Evolutionary conservation across 2,113 vertebrate genomes (phyloP), one percentile per base, ranked within the genome.

Genomic region (Sceloporus undulatus): DNA sequence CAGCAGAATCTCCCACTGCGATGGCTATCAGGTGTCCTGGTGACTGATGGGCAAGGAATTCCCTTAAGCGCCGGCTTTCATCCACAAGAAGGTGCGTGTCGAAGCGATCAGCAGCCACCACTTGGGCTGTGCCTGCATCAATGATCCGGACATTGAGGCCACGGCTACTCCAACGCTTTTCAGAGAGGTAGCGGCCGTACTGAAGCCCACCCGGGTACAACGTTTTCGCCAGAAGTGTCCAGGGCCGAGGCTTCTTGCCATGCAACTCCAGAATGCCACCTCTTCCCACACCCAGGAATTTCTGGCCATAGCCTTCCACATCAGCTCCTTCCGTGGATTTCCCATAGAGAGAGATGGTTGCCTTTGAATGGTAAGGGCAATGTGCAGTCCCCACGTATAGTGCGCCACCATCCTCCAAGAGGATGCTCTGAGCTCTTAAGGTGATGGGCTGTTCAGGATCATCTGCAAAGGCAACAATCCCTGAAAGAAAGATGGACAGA

Each of bases 81-180:
- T 91, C 91, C 5, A 84, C 80, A 73, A 21, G 88, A 87, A 91
- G 92, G 91, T 90, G 94, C 0, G 88, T 95, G 84, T 94, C 88
- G 90, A 94, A 95, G 71, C 92, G 89, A 1, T 85, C 83, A 3
- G 91, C 85, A 0, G 86, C 89, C 84, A 85, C 42, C 70, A 93
- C 79, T 68, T 85, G 91, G 11, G 38, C 94, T 1, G 91, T 91
- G 42, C 89, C 93, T 2, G 84, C 93, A 59, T 95, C 95, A n/a
- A 93, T 82, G n/a, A 93, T 1, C 59, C 87, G 91, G 3, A 94
- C 42, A 40, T 91, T 91, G 88, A 95, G 94, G 9, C 95, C 94
- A 9, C 94, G 87, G 91, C 92, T 93, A 80, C 93, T 92, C 94
- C 95, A 87, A 2, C 65, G 93, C 87, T 87, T 91, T 87, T 95